Conservation (phyloP, 2,888 invertebrate genomes). For the Torymus auratus region DNA sequence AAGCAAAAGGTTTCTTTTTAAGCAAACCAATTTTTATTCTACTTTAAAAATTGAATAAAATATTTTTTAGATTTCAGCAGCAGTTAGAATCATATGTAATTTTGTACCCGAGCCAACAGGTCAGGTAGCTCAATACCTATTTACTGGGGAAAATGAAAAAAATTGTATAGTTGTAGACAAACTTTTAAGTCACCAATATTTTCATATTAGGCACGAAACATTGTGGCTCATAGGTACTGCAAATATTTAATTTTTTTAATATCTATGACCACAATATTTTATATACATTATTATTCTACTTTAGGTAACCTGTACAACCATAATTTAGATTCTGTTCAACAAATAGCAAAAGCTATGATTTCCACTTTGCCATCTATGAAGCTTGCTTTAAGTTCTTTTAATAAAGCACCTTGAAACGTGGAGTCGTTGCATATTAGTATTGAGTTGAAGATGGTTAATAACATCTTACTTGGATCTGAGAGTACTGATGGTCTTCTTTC, state of each 20-base stretch:
- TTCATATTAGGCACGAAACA: conserved; percentile 70
- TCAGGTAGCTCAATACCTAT: conserved; percentile 62
- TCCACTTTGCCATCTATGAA: conserved; percentile 60
- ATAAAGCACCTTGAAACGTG: conserved; percentile 19
- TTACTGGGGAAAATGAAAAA: conserved; percentile 62
- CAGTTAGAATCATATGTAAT: conserved; percentile 71
- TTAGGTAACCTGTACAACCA: conserved; percentile 73
- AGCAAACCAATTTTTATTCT: not conserved
- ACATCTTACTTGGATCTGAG: no score
- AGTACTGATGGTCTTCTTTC: no score
- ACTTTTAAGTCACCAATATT: conserved; percentile 65
- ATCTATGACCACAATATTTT: not conserved
- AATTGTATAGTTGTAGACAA: conserved; percentile 61
- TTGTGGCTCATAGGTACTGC: conserved; percentile 73
- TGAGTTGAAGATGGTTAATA: no score
- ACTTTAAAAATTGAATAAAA: conserved; percentile 6
- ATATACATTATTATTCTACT: conserved; percentile 20
- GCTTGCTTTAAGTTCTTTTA: conserved; percentile 55
- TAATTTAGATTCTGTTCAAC: conserved; percentile 54
- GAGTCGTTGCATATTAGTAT: no score
- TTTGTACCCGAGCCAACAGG: conserved; percentile 65
- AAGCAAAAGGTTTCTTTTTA: no score
- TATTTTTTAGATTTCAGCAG: conserved; percentile 66
- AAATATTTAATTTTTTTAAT: conserved; percentile 3
- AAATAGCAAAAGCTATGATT: conserved; percentile 57